A percentile compares a stretch with the other conserved stretches of the same genome.
phyloP scores from a whole-genome alignment of 2,888 invertebrate genomes.

The Catotricha subobsoleta region DNA sequence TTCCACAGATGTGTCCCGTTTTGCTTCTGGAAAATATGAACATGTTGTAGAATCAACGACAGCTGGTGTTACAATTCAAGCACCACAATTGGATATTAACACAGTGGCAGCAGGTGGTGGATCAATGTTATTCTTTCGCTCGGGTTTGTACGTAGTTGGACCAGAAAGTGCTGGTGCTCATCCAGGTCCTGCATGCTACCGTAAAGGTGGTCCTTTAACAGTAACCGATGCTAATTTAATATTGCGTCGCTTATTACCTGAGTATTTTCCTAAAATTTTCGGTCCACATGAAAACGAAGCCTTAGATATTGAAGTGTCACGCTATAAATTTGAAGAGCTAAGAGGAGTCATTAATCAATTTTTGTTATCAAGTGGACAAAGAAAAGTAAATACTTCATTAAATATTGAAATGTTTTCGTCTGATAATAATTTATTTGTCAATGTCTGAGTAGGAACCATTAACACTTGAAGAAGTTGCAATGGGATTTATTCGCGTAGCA shows the following conservation, averaged over 20 bases:
- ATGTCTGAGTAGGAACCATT: background rate
- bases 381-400: constrained; percentile 19
- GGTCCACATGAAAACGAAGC: constrained; percentile 77
- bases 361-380: constrained; percentile 31
- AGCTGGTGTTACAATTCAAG: constrained; percentile 95
- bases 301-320: constrained; percentile 55
- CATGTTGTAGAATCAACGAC: constrained; percentile 95
- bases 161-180: constrained; percentile 58
- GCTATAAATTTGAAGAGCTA: constrained; percentile 46
- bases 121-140: constrained; percentile 79
- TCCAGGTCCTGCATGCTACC: constrained; percentile 89
- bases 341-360: constrained; percentile 47
- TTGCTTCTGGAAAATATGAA: constrained; percentile 80
- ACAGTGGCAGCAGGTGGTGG: constrained; percentile 98
- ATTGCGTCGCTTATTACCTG: constrained; percentile 76
- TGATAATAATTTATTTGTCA: too few relatives aligned
- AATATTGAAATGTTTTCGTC: too few relatives aligned
- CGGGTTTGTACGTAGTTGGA: constrained; percentile 85
- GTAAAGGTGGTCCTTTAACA: constrained; percentile 78
- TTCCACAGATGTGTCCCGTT: constrained; percentile 92
- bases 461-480: constrained; percentile 68
- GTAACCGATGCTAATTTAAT: constrained; percentile 95
- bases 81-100: constrained; percentile 90
- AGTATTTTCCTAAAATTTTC: constrained; percentile 95
- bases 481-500: constrained; percentile 92